phyloP scores from a whole-genome alignment of 92 coral and sea anemone species.

The Siderastrea radians region DNA sequence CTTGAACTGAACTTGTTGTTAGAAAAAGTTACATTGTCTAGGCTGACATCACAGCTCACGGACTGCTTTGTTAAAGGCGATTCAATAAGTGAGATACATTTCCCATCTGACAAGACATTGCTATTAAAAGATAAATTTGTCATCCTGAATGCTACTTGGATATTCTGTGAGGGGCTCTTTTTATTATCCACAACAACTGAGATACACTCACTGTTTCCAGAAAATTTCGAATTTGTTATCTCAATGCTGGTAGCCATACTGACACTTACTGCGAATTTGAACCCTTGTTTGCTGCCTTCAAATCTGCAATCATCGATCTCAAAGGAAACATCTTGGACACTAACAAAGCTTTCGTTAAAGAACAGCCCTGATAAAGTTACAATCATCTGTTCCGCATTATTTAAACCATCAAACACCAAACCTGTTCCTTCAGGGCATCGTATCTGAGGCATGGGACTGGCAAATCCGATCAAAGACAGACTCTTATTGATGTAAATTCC shows the following conservation, averaged over 20 bases:
- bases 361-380: not conserved
- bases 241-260: not conserved
- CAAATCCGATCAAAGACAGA: conserved; percentile 34
- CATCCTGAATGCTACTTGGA: not conserved
- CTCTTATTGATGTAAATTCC: conserved; percentile 36
- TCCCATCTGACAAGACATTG: not conserved
- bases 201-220: not conserved
- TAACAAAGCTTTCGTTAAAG: not conserved
- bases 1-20: not conserved
- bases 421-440: not conserved
- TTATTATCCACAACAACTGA: not conserved
- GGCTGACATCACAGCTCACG: not conserved
- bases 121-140: not conserved
- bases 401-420: not conserved
- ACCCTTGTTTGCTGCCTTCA: not conserved
- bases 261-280: not conserved
- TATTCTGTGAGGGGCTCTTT: not conserved
- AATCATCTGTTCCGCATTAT: not conserved
- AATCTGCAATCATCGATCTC: not conserved
- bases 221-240: conserved; percentile 3
- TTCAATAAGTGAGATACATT: not conserved
- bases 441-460: not conserved
- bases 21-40: conserved; percentile 8
- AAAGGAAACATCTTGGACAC: not conserved
- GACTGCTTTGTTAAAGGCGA: not conserved